Percentiles rank a stretch among this genome's conserved stretches.
These are phyloP conservation scores for Cynoglossus semilaevis DNA, from an alignment of 2,113 vertebrate genomes.

Conservation along the genomic window DNA sequence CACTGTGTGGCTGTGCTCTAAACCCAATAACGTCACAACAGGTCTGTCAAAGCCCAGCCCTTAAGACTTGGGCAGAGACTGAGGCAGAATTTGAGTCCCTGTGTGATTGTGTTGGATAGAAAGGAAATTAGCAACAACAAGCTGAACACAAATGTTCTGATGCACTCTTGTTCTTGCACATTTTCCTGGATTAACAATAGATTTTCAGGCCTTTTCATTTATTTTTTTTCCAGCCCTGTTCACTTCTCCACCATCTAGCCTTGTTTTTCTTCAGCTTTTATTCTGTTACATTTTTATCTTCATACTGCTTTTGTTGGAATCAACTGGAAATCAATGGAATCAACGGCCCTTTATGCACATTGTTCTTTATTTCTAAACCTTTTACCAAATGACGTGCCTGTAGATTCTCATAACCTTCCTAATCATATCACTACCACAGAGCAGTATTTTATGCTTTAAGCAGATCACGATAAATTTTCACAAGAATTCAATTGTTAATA, in stretches of 20 bases:
- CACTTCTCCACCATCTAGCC: slow-evolving; percentile 15
- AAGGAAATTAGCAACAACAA: not conserved
- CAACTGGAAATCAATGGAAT: slow-evolving; percentile 25
- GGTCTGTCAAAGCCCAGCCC: slow-evolving; percentile 62
- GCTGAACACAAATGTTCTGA: slow-evolving; percentile 7
- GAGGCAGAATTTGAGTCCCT: slow-evolving; percentile 42
- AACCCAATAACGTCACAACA: slow-evolving; percentile 69
- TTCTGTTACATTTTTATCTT: not conserved
- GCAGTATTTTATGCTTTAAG: not conserved
- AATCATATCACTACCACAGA: slow-evolving; percentile 25
- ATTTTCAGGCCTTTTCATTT: slow-evolving; percentile 7
- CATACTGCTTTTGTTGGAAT: slow-evolving; percentile 1
- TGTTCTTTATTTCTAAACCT: slow-evolving; percentile 43
- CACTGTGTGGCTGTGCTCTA: slow-evolving; percentile 58
- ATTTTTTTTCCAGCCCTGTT: slow-evolving; percentile 13
- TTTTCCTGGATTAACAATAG: slow-evolving; percentile 20
- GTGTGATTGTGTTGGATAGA: slow-evolving; percentile 31
- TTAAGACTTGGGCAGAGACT: slow-evolving; percentile 44
- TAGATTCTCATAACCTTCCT: not conserved
- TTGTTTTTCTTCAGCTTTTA: not conserved
- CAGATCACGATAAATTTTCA: not conserved
- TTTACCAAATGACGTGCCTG: slow-evolving; percentile 5
- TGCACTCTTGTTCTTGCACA: slow-evolving; percentile 3
- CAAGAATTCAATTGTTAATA: slow-evolving; percentile 29
- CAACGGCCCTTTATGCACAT: slow-evolving; percentile 28